Evolutionary conservation across 64 coral and sea anemone species (phyloP).

Genomic region (Exaiptasia diaphana): DNA sequence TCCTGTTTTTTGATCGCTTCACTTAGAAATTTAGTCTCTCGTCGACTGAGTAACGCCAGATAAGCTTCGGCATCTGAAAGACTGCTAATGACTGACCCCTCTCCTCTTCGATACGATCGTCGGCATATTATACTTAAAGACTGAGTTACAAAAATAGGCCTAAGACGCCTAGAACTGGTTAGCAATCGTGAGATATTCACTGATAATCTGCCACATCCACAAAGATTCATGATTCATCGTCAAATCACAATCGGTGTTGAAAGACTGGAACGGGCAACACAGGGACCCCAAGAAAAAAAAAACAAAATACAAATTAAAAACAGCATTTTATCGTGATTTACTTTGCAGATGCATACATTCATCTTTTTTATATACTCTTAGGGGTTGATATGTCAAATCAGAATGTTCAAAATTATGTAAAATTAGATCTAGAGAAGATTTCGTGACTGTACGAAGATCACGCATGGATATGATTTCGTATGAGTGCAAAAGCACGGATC

Average conservation of each 20-base stretch:
- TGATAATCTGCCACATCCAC: constrained; percentile 15
- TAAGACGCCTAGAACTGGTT: neutral
- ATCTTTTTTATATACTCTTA: too few relatives aligned
- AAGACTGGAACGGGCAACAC: neutral
- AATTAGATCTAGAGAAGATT: too few relatives aligned
- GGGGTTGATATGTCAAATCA: too few relatives aligned
- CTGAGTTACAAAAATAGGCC: neutral
- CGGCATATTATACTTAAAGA: neutral
- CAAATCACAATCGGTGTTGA: neutral
- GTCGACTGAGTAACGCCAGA: neutral
- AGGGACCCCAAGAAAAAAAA: constrained; percentile 1
- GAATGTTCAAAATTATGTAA: too few relatives aligned
- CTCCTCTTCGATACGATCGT: neutral
- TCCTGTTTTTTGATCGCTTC: too few relatives aligned
- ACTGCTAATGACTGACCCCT: neutral
- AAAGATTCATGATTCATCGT: neutral
- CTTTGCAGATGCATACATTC: too few relatives aligned
- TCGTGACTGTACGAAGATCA: too few relatives aligned
- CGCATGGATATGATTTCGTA: too few relatives aligned
- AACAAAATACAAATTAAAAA: too few relatives aligned
- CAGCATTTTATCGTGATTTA: too few relatives aligned
- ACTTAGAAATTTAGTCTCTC: neutral
- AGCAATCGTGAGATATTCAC: neutral
- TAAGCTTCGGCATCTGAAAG: neutral
- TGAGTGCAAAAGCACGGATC: too few relatives aligned